These are phyloP conservation scores for Sus cebifrons DNA, from an alignment of 2,797 vertebrate genomes.

Conservation along the genomic window DNA sequence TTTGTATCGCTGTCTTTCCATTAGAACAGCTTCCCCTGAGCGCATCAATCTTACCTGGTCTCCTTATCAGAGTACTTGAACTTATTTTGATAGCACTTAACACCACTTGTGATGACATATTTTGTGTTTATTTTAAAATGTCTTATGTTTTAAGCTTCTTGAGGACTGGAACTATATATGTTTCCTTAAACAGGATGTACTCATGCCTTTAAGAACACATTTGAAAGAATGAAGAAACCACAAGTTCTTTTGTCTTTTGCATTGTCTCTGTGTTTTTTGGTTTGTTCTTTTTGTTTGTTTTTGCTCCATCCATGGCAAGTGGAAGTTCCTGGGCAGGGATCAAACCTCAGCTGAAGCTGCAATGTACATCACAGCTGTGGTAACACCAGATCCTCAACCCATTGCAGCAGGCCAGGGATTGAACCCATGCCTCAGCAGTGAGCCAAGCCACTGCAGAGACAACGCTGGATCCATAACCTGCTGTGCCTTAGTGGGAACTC, in stretches of 20 bases:
- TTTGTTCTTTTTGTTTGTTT: no score
- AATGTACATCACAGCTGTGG: no score
- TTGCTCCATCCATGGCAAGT: no score
- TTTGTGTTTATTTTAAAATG: neutral
- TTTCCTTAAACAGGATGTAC: neutral
- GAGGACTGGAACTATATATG: neutral
- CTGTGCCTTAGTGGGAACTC: neutral
- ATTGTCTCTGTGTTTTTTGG: no score
- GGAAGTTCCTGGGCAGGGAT: no score
- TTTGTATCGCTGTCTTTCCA: neutral
- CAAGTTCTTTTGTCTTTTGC: neutral
- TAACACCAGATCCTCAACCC: no score
- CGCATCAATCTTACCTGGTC: neutral
- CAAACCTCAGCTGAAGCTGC: no score
- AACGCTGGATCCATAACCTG: no score
- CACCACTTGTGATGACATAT: neutral
- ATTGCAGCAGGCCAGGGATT: no score
- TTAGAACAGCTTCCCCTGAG: neutral
- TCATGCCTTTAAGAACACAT: neutral
- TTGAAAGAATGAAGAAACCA: constrained; percentile 27
- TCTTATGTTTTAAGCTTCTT: neutral
- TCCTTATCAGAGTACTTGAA: neutral
- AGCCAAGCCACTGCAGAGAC: no score
- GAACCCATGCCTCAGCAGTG: no score
- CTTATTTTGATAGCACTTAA: neutral